These are phyloP conservation scores for Agapornis roseicollis DNA, from an alignment of 2,113 vertebrate species.

Conservation along the genomic window DNA sequence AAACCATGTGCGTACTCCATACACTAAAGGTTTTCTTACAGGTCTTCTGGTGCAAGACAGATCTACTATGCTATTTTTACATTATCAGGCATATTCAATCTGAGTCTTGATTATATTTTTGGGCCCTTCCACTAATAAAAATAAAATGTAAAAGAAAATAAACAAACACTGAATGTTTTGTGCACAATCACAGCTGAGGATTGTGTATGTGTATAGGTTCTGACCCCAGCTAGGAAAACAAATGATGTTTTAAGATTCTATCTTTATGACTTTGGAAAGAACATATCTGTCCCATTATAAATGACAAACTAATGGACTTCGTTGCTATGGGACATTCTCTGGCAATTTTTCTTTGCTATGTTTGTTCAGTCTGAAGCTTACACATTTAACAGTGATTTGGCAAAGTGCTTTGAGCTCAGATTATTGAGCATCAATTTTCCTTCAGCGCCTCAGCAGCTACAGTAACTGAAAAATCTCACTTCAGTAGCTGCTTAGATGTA, in stretches of 20 bases:
- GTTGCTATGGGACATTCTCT: not conserved
- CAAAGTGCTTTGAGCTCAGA: not conserved
- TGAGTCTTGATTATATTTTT: not conserved
- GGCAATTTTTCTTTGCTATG: not conserved
- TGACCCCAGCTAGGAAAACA: not conserved
- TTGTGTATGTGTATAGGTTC: not conserved
- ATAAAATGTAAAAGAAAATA: not conserved
- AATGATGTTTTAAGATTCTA: not conserved
- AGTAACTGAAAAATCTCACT: not conserved
- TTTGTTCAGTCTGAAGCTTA: not conserved
- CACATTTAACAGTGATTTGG: not conserved
- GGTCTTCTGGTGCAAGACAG: not conserved
- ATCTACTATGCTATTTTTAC: not conserved
- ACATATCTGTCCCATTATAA: not conserved
- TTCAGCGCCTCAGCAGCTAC: not conserved
- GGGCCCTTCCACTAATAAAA: not conserved
- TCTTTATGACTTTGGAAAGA: not conserved
- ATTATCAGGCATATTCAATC: not conserved
- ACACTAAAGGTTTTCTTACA: not conserved
- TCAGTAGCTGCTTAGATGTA: not conserved
- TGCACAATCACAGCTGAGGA: not conserved
- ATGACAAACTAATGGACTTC: not conserved
- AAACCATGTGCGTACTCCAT: not conserved
- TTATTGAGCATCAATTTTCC: not conserved
- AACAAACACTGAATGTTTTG: not conserved